Percentiles rank a stretch among this genome's conserved stretches.
phyloP scores from a whole-genome alignment of 2,888 invertebrate genomes.

The Aleiodes testaceus region DNA sequence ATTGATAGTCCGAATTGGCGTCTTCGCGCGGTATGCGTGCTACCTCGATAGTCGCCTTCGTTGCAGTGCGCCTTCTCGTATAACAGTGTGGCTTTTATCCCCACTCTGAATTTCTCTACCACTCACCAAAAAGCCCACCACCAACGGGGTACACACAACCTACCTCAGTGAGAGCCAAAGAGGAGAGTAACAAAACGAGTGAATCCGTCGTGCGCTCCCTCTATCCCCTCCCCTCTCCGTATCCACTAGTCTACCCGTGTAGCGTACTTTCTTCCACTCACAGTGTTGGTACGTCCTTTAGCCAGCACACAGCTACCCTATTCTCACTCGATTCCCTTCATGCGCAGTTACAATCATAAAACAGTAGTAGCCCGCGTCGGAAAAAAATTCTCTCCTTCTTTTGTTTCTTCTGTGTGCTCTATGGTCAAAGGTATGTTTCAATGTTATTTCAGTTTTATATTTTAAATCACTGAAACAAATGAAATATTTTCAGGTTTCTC shows the following conservation, averaged over 20 bases:
- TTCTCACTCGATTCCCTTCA: conserved; percentile 45
- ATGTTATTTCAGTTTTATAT: no score
- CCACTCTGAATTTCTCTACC: conserved; percentile 12
- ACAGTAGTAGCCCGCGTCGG: conserved; percentile 51
- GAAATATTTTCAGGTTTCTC: no score
- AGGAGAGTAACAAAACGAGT: no score
- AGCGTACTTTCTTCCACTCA: conserved; percentile 22
- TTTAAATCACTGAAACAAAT: no score
- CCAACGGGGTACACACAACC: no score
- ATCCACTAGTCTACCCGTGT: background rate
- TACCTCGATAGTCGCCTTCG: conserved; percentile 63
- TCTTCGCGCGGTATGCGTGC: conserved; percentile 58
- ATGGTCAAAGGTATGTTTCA: no score
- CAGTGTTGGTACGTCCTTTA: conserved; percentile 26
- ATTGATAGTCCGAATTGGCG: conserved; percentile 40
- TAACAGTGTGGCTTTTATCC: conserved; percentile 36
- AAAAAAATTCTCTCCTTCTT: conserved; percentile 17
- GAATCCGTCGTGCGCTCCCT: no score
- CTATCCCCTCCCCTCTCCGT: no score
- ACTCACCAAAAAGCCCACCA: no score
- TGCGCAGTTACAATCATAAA: conserved; percentile 50
- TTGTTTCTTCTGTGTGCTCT: background rate
- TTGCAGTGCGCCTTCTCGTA: conserved; percentile 57
- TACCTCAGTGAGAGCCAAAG: no score
- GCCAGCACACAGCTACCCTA: conserved; percentile 19